Base-by-base conservation (phyloP, 2,797 vertebrate species). In the Microctenopoma steveboyesi region DNA sequence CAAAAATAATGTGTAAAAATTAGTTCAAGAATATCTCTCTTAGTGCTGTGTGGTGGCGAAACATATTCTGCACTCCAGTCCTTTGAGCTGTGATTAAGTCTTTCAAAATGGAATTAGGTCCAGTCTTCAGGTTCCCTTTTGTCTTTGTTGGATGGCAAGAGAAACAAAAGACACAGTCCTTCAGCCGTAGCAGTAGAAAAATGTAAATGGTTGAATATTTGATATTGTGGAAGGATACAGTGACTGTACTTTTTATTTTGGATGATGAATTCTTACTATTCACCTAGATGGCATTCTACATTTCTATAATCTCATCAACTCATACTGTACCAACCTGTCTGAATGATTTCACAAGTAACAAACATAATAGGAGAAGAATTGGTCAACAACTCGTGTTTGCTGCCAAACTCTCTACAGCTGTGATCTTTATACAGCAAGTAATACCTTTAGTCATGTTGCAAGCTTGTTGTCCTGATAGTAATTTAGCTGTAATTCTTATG, bases 1-100 rank as follows among this genome's bases (percentile, higher is more conserved):
- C 64, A 79, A 76, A 82, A 81, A 67, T 39, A 73, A 72, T 15
- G 40, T 45, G 50, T 74, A 78, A 69, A 76, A 78, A 69, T 60
- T 12, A 72, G 42, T 81, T 74, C 11, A 56, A 63, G 54, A 74
- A 57, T 60, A 43, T 54, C 60, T 75, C 52, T n/a, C 63, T 68
- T n/a, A 1, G 52, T 71, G 62, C n/a, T 51, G 39, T 2, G 45
- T 62, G 69, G 64, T 1, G 28, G 12, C 16, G n/a, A 59, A 54
- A 66, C 35, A 7, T 46, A 9, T n/a, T 74, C 64, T 63, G 58
- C 51, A 52, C 22, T 74, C 43, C 58, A 45, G 75, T 58, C 59
- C 71, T 25, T 51, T 56, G 63, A 59, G 55, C 54, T 27, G 59
- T 53, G 25, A 45, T 14, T 13, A 10, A 56, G 73, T 82, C 83